Evolutionary conservation across 2,797 vertebrate species (phyloP).

Genomic region (Sphaeramia orbicularis): DNA sequence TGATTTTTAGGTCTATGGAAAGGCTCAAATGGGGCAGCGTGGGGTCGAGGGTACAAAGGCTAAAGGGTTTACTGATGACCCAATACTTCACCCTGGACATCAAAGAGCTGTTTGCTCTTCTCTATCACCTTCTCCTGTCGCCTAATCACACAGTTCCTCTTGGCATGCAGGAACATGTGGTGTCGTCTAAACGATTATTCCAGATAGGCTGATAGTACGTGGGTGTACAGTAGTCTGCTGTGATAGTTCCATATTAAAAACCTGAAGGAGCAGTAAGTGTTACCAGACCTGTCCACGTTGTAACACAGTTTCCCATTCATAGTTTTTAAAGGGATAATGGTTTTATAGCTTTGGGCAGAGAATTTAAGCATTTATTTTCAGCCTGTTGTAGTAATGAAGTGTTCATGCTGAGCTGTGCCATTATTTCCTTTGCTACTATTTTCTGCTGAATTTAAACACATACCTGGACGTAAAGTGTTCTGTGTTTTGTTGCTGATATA

Average conservation of each 20-base stretch:
- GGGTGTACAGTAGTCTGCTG: conserved; percentile 28
- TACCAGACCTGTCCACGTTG: conserved; percentile 36
- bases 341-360: conserved; percentile 51
- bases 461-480: conserved; percentile 24
- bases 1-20: conserved; percentile 39
- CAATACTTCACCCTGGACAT: conserved; percentile 69
- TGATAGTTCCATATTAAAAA: conserved; percentile 33
- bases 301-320: conserved; percentile 59
- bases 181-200: conserved; percentile 60
- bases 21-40: conserved; percentile 37
- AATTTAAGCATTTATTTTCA: conserved; percentile 46
- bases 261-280: conserved; percentile 43
- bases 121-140: conserved; percentile 47
- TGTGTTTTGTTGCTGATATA: conserved; percentile 39
- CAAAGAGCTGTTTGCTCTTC: conserved; percentile 73
- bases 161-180: conserved; percentile 9
- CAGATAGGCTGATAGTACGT: conserved; percentile 41
- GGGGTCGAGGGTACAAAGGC: conserved; percentile 75
- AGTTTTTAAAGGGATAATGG: conserved; percentile 45
- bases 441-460: conserved; percentile 41
- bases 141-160: conserved; percentile 25
- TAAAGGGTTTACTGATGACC: conserved; percentile 71
- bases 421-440: conserved; percentile 51
- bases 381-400: conserved; percentile 24
- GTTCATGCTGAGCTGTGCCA: conserved; percentile 54